A percentile compares a stretch with the other conserved stretches of the same genome.
phyloP scores from a whole-genome alignment of 1,140 invertebrate species.

The Drosophila eugracilis region DNA sequence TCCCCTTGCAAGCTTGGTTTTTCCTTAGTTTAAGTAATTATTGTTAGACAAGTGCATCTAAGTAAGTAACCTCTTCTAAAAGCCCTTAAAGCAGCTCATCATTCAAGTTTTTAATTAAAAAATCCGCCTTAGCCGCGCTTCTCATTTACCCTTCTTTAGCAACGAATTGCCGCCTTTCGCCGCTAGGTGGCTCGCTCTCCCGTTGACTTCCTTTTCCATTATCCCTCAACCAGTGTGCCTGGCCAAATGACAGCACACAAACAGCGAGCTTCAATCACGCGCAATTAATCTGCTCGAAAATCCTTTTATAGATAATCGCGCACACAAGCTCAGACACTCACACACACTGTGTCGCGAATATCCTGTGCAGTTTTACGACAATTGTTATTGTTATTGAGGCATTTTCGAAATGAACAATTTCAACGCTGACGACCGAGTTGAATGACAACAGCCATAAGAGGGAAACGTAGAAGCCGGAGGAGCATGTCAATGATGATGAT shows the following conservation, averaged over 20 bases:
- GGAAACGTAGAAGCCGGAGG: conserved; percentile 43
- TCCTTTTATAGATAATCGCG: conserved; percentile 81
- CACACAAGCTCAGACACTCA: conserved; percentile 63
- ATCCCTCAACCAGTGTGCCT: conserved; percentile 21
- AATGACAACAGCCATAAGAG: conserved; percentile 64
- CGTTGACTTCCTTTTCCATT: background rate
- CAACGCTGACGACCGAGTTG: conserved; percentile 74
- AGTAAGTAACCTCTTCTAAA: too few species aligned
- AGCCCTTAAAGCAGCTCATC: accelerated
- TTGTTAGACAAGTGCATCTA: too few species aligned
- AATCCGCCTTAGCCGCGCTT: background rate
- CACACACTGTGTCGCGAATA: conserved; percentile 36
- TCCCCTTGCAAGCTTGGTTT: too few species aligned
- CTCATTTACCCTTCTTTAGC: background rate
- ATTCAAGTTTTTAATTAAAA: background rate
- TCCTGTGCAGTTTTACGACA: conserved; percentile 82
- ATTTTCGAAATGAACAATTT: conserved; percentile 84
- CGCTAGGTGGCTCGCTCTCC: conserved; percentile 1
- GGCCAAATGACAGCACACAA: conserved; percentile 39
- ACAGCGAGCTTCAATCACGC: conserved; percentile 77
- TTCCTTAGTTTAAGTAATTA: too few species aligned
- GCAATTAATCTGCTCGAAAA: conserved; percentile 82
- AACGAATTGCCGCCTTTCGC: background rate
- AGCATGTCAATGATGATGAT: conserved; percentile 74
- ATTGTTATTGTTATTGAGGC: conserved; percentile 84